Base-by-base conservation (phyloP, 2,888 invertebrate species). In the Phasia obesa region DNA sequence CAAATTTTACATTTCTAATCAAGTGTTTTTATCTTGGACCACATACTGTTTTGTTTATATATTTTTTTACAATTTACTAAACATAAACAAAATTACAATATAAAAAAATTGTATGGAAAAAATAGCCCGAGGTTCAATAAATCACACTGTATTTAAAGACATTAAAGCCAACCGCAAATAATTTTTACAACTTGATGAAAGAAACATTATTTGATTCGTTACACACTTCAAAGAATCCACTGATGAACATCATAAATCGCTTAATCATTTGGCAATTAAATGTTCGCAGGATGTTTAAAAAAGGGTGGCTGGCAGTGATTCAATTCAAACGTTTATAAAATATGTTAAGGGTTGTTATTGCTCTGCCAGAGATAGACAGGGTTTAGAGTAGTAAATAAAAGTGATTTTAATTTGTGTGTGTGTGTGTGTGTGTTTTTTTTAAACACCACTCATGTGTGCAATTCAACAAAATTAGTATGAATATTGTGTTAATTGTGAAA, bases 201-300 rank as follows among this genome's bases (percentile, higher is more conserved):
- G 74, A 77, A 81, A 83, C 81, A 85, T 85, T 84, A 86, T 86
- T 84, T 77, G 73, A 85, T 86, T 86, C 87, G 86, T 86, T 86
- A 86, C 84, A 86, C 86, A 83, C 86, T 87, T 88, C 87, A 87
- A 79, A 84, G 79, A 76, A 86, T 67, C 15, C 21, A 55, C 59
- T 65, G 75, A 79, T 79, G 87, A 89, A 89, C 89, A 90, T 90
- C 88, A 90, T 88, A 91, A 91, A 91, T 91, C 91, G 91, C 90
- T 90, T 90, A 91, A 90, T 91, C 91, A 91, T 91, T 90, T 88
- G 89, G 90, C 91, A 91, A 91, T 91, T 91, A 91, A 89, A 79
- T 86, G 64, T 27, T 35, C 44, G 42, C 13, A 44, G 51, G 23
- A 55, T 59, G 44, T 1, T 19, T 23, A n/a, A 38, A 13, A 75